phyloP scores from a whole-genome alignment of 1,140 invertebrate species.

The Aphis gossypii region DNA sequence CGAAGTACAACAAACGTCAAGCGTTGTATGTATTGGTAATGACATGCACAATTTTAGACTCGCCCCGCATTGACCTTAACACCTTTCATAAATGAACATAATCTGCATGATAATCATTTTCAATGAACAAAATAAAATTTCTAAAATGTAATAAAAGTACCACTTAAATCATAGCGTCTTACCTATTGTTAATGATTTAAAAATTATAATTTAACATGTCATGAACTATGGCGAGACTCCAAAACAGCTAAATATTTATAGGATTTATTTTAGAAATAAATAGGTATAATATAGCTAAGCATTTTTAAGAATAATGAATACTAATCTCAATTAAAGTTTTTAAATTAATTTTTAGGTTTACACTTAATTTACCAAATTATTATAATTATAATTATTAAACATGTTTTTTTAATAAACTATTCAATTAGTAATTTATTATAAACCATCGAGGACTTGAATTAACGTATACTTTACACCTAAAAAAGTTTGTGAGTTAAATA shows the following conservation, averaged over 20 bases:
- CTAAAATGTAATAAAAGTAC: not conserved
- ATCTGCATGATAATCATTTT: conserved; percentile 3
- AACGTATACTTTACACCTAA: not conserved
- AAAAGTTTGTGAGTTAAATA: not conserved
- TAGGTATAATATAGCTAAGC: not conserved
- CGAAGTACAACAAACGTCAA: not conserved
- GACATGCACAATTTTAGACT: not conserved
- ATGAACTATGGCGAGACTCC: not conserved
- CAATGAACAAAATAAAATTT: not conserved
- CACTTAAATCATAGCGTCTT: not conserved
- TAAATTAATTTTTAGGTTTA: not conserved
- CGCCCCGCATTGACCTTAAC: not conserved
- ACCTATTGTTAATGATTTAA: not conserved
- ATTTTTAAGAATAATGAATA: not conserved
- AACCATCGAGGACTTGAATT: not conserved
- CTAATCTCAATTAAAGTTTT: not conserved
- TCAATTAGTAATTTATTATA: not conserved
- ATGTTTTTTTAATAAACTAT: not conserved
- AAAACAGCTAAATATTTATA: not conserved
- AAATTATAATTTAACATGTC: not conserved
- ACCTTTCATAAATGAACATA: not conserved
- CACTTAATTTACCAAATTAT: not conserved
- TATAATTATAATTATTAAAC: too few species aligned
- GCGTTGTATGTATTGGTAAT: not conserved
- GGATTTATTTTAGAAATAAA: not conserved